Evolutionary conservation across 1,140 invertebrate species (phyloP), one percentile per base, ranked within the genome.

Genomic region (Brachionus sp.): DNA sequence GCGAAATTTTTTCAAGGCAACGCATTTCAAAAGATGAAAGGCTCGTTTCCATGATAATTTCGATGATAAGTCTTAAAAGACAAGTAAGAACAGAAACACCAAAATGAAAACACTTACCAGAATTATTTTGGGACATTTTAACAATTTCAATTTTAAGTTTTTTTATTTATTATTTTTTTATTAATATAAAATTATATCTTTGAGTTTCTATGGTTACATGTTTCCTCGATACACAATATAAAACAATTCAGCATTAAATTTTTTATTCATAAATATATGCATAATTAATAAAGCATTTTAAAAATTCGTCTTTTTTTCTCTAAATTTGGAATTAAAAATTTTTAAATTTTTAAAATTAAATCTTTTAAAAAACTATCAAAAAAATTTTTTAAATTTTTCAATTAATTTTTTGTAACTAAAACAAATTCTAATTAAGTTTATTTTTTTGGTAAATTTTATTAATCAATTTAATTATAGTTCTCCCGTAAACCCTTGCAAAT

Each of bases 1-100:
- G 0, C 42, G 39, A 75, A 75, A 75, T 46, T 50, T 75, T 50
- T 13, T 33, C 10, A 75, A 46, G 12, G 70, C 70, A 33, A 75
- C 70, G 25, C 70, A 75, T 75, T 75, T 75, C 19, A 75, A 25
- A 25, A 75, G 42, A 75, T 75, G 70, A 46, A 75, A 75, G 12
- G 70, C 70, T 23, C 70, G 37, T 50, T 75, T 46, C 70, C 70
- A 75, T 0, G 70, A 75, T 16, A 39, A 7, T 39, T 70, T 70
- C 16, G 2, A 1, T 16, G 13, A 19, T 7, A 39, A 39, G 9
- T 35, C 66, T 37, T 19, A 70, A 23, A 39, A 10, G 10, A 16
- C 5, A n/a, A 39, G 23, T 33, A 13, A 29, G 16, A 10, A 0
- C 16, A 39, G 6, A 19, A n/a, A 7, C 37, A 70, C 16, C n/a